Base-by-base conservation (phyloP, 2,888 invertebrate genomes). In the Patella pellucida region DNA sequence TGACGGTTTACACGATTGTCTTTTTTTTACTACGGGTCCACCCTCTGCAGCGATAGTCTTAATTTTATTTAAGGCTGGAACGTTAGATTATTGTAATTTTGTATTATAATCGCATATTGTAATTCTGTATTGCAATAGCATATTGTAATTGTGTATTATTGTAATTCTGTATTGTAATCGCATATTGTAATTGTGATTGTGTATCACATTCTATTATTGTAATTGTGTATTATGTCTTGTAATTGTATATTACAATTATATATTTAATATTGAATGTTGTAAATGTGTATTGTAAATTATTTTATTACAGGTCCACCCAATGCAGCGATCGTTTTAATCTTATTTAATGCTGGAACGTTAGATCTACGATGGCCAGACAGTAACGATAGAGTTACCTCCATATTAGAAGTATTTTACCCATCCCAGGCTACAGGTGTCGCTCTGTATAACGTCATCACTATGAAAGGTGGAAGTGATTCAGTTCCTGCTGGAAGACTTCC, bases 341-440 rank as follows among this genome's bases (percentile, higher is more conserved):
- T 90, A 73, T 85, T 90, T 76, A 86, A 82, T 75, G 89, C 85
- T 51, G 89, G 89, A 9, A 89, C 90, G 3, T 81, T 90, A 27
- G 88, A 90, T 75, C 81, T 90, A 19, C 79, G 83, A 7, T 86
- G 84, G 81, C 87, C 86, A 7, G 86, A 86, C 31, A 73, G 73
- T 4, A 79, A 78, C 31, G 54, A 76, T 4, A 71, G 75, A 7
- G 84, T 90, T 0, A 69, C 68, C 0, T 85, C 85, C 68, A 88
- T 85, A 71, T 75, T 72, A 79, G 78, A 75, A 72, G 87, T 88
- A 70, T 87, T 87, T 78, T 88, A 87, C 77, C 89, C 90, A 7
- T 89, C 87, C 7, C 89, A 90, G 79, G 80, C 86, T 1, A 83
- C 88, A 3, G 90, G 90, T 1, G 83, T 79, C 16, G 89, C 89